These are phyloP conservation scores for Coracopsis vasa DNA, from an alignment of 2,113 vertebrate genomes.

Conservation along the genomic window DNA sequence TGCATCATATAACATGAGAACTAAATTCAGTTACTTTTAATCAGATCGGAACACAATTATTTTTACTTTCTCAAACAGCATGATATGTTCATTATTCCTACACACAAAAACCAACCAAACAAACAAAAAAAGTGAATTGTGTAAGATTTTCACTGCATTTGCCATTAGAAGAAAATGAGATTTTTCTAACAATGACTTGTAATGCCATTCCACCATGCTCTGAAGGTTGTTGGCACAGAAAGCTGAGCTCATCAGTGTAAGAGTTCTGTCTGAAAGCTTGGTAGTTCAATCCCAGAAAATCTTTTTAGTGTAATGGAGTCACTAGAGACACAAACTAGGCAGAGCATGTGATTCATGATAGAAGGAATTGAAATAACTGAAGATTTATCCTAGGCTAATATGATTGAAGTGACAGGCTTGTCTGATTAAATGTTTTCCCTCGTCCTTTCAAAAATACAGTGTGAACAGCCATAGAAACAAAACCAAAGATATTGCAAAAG, in stretches of 20 bases:
- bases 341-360: conserved; percentile 38
- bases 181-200: background rate
- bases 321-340: background rate
- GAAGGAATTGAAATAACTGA: background rate
- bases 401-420: background rate
- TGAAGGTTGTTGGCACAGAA: background rate
- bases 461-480: background rate
- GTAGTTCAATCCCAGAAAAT: background rate
- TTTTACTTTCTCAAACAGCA: background rate
- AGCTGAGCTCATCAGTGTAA: background rate
- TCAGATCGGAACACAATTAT: background rate
- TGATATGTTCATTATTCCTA: background rate
- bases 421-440: background rate
- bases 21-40: background rate
- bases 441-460: background rate
- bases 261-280: background rate
- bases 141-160: background rate
- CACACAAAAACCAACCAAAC: rapidly evolving
- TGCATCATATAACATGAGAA: background rate
- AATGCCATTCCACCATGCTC: background rate
- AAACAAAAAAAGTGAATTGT: background rate
- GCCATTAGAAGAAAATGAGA: background rate
- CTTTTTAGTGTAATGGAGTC: background rate
- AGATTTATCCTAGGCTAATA: background rate
- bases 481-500: background rate